Percentiles rank a stretch among this genome's conserved stretches.
These are phyloP conservation scores for Macrobrachium rosenbergii DNA, from an alignment of 1,140 invertebrate species.

Conservation along the genomic window DNA sequence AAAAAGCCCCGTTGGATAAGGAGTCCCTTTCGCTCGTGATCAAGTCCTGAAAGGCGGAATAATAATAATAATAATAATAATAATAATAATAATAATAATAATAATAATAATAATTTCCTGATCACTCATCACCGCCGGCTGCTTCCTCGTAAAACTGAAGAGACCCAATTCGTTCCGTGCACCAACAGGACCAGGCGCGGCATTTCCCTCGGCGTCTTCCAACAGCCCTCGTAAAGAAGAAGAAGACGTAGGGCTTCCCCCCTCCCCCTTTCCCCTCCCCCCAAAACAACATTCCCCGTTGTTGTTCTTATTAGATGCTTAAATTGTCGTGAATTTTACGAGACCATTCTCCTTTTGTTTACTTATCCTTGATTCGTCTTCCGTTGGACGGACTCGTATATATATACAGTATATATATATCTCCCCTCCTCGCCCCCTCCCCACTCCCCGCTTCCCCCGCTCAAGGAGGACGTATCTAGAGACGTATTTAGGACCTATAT, in stretches of 20 bases:
- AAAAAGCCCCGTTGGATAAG: no score
- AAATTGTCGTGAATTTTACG: not conserved
- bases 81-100: no score
- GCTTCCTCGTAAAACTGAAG: no score
- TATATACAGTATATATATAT: not conserved
- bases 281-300: not conserved
- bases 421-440: not conserved
- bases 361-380: not conserved
- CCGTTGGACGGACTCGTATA: not conserved
- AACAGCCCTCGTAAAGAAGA: no score
- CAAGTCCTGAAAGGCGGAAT: no score
- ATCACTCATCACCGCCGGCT: no score
- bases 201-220: no score
- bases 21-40: no score
- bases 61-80: no score
- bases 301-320: not conserved
- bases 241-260: not conserved
- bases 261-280: not conserved
- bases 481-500: not conserved
- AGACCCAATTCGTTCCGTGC: no score
- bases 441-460: not conserved
- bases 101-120: no score
- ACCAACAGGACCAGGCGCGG: no score
- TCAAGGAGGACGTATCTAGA: not conserved
- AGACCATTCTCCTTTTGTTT: slow-evolving; percentile 2